Evolutionary conservation across 1,140 invertebrate genomes (phyloP), one percentile per base, ranked within the genome.

Genomic region (Daktulosphaira vitifoliae): DNA sequence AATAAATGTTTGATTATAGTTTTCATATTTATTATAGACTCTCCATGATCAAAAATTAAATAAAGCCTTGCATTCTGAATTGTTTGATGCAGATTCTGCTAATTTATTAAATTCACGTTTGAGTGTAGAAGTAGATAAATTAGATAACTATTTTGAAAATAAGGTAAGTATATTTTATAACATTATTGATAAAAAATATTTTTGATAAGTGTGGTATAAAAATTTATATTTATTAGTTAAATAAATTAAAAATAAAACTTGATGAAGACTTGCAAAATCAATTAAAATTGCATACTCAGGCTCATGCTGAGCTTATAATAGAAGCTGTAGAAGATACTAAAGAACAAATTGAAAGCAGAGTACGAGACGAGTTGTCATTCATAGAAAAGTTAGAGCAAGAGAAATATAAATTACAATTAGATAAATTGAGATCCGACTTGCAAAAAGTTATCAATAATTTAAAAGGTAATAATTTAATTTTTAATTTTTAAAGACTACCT

Each of bases 321-420:
- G 42, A 26, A 59, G 53, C 53, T 16, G 53, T 59, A 18, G 53
- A 59, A 8, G 39, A 26, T 3, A 44, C 53, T n/a, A 59, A 59
- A 7, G 53, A 59, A 26, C 37, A 59, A 59, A 42, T 59, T 59
- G 53, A 59, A 59, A 42, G 26, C 6, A 22, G 53, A 16, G 53
- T 59, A 18, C 53, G 53, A 3, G 22, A 59, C 39, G 53, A 59
- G 26, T 8, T 59, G 16, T 59, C 53, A 8, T 2, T 9, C 26
- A 59, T 59, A 18, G 53, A 59, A 44, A 42, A 59, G 16, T 26
- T 59, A 18, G 53, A 59, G 5, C 53, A 22, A 13, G n/a, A 59
- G 42, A 59, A 44, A 3, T 59, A 59, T 11, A 37, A 59, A 59
- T 25, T 16, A 11, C 38, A 59, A 9, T 44, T 59, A 18, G 23